These are phyloP conservation scores for Lacanobia oleracea DNA, from an alignment of 2,888 invertebrate genomes.

Conservation along the genomic window DNA sequence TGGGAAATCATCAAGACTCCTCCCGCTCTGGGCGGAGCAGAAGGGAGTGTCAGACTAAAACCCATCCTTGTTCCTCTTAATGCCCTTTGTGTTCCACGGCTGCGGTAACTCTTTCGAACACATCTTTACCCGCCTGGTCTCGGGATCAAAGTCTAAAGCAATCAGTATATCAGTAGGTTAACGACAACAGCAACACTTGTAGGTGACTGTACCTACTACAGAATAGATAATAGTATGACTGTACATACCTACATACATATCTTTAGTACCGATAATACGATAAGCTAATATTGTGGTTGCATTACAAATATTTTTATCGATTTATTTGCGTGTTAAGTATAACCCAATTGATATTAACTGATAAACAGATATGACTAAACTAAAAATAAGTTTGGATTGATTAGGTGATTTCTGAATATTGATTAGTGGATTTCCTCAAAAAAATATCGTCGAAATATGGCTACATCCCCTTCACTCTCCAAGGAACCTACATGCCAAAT, in stretches of 20 bases:
- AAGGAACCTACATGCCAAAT: no score
- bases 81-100: no score
- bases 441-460: background rate
- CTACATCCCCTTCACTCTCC: no score
- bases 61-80: no score
- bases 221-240: slow-evolving; percentile 12
- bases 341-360: background rate
- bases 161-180: slow-evolving; percentile 4
- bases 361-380: slow-evolving; percentile 28
- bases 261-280: slow-evolving; percentile 7
- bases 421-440: background rate
- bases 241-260: no score
- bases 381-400: background rate
- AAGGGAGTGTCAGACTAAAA: no score
- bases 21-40: no score
- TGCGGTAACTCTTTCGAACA: no score
- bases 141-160: slow-evolving; percentile 9
- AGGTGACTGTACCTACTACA: slow-evolving; percentile 8
- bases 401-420: background rate
- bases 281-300: slow-evolving; percentile 22
- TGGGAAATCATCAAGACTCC: no score
- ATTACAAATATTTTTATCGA: slow-evolving; percentile 28
- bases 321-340: background rate
- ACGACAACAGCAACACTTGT: background rate
- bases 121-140: no score